Evolutionary conservation across 2,888 invertebrate genomes (phyloP), one percentile per base, ranked within the genome.

Genomic region (Patella ulyssiponensis): DNA sequence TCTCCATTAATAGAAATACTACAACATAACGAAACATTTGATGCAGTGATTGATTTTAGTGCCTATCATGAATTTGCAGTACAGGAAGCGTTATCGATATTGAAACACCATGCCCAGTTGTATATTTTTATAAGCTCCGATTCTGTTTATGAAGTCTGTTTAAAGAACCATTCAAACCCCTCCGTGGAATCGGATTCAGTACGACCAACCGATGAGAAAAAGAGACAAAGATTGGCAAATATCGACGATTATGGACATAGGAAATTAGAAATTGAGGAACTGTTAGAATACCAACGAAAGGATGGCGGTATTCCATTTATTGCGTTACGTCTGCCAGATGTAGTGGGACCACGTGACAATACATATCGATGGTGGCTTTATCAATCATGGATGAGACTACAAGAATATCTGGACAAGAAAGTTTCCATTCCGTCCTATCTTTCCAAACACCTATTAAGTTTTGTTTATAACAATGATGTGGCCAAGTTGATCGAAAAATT

Each of bases 61-160:
- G 92, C 90, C 0, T 93, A 92, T 82, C 90, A 90, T 71, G 85
- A 88, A 0, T 84, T 89, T 79, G 90, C 89, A n/a, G 84, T 92
- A n/a, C 82, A 84, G 12, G 89, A 92, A 53, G 87, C 88, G 3
- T 77, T 91, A 54, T 84, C 87, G n/a, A 75, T 90, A 44, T 78
- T 92, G 3, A 80, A 87, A 20, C 88, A 87, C 20, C 90, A 90
- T 78, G 86, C 89, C 17, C 86, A 87, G 53, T 79, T 91, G 11
- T 93, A 93, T 78, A 87, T 93, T 14, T 91, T 91, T 83, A 92
- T 93, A 73, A 92, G 92, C 81, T 91, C 92, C 0, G 93, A 93
- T 84, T 92, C 92, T 3, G 91, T 93, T 2, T 93, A 93, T 81
- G 93, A 93, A 82, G 92, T 93, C n/a, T 91, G 91, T 75, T 81